Evolutionary conservation across 2,113 vertebrate genomes (phyloP).

Genomic region (Triplophysa tibetana): DNA sequence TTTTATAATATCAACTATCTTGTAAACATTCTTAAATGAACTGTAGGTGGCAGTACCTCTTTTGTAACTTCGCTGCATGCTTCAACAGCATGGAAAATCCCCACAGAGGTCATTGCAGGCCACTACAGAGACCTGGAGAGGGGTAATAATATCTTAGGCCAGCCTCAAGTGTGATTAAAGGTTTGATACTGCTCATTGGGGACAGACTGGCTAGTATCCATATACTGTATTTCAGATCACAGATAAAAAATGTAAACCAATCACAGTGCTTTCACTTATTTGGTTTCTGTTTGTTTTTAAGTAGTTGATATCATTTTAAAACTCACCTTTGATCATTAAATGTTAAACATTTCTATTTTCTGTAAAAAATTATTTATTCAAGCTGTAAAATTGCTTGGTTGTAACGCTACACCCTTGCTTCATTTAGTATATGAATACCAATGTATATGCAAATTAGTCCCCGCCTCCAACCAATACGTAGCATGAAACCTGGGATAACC

Average conservation of each 20-base stretch:
- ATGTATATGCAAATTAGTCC: too few relatives aligned
- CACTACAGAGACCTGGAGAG: not conserved
- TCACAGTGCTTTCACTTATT: not conserved
- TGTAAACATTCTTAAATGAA: not conserved
- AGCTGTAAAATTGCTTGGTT: too few relatives aligned
- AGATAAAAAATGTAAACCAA: slow-evolving; percentile 2
- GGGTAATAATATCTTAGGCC: not conserved
- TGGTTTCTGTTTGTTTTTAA: too few relatives aligned
- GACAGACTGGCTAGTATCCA: too few relatives aligned
- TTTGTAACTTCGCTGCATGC: not conserved
- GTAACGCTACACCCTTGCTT: too few relatives aligned
- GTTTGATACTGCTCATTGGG: not conserved
- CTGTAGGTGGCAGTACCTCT: slow-evolving; percentile 18
- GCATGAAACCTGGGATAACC: too few relatives aligned
- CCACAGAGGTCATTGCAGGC: not conserved
- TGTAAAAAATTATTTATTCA: too few relatives aligned
- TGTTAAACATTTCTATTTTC: too few relatives aligned
- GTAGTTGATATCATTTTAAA: too few relatives aligned
- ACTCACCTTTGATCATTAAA: too few relatives aligned
- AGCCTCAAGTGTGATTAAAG: not conserved
- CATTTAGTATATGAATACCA: too few relatives aligned
- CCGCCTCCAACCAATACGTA: too few relatives aligned
- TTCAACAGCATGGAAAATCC: not conserved
- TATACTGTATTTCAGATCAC: not conserved
- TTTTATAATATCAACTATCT: not conserved